These are phyloP conservation scores for Choristoneura fumiferana DNA, from an alignment of 1,140 invertebrate genomes.

Conservation along the genomic window DNA sequence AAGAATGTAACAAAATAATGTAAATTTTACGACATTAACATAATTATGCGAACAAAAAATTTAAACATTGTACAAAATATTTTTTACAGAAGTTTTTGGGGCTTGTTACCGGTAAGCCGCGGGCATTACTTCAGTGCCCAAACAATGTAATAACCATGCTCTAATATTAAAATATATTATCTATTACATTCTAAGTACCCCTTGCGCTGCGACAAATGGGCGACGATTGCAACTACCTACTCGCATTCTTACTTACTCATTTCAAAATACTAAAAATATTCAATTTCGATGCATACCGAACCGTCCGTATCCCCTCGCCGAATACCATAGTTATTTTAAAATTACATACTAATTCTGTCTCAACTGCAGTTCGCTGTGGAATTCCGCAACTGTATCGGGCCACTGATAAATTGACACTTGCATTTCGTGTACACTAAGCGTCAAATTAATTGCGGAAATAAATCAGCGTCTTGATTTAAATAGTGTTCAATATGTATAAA, in stretches of 20 bases:
- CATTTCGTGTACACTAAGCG: too few species aligned
- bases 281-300: constrained; percentile 12
- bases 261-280: constrained; percentile 7
- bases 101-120: constrained; percentile 19
- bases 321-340: background rate
- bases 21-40: constrained; percentile 45
- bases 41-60: constrained; percentile 54
- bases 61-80: constrained; percentile 67
- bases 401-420: background rate
- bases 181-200: constrained; percentile 43
- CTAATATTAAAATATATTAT: constrained; percentile 55
- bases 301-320: background rate
- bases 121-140: constrained; percentile 35
- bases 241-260: constrained; percentile 25
- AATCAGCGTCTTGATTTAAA: too few species aligned
- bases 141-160: constrained; percentile 34
- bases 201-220: constrained; percentile 28
- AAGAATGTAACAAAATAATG: constrained; percentile 56
- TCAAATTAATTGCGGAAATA: too few species aligned
- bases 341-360: background rate
- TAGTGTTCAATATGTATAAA: too few species aligned
- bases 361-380: background rate
- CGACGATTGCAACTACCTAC: constrained; percentile 24
- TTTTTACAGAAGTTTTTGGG: constrained; percentile 44
- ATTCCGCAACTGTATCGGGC: background rate